A percentile compares a stretch with the other conserved stretches of the same genome.
Evolutionary conservation across 2,888 invertebrate species (phyloP).

Genomic region (Steromphala cineraria): DNA sequence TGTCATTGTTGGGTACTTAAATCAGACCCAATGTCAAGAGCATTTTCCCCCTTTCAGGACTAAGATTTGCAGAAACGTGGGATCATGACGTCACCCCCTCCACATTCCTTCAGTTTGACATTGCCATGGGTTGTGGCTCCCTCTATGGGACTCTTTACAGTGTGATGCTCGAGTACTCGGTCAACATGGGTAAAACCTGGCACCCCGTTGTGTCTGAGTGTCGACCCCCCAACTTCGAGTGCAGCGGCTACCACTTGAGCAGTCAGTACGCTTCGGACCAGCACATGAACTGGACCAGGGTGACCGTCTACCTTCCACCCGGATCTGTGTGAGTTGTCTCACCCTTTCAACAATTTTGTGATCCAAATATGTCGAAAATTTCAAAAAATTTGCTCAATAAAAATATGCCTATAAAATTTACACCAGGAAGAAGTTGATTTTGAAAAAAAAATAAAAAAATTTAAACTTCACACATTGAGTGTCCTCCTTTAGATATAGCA

Average conservation of each 20-base stretch:
- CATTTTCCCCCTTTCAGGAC: slow-evolving; percentile 36
- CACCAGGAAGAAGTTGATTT: no score
- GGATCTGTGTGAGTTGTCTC: slow-evolving; percentile 72
- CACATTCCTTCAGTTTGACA: slow-evolving; percentile 76
- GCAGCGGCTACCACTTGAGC: slow-evolving; percentile 72
- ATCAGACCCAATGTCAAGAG: no score
- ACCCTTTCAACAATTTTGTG: no score
- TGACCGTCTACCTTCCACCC: slow-evolving; percentile 72
- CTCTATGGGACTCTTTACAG: slow-evolving; percentile 66
- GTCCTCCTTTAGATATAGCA: no score
- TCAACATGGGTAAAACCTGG: slow-evolving; percentile 75
- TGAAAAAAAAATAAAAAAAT: no score
- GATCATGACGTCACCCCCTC: slow-evolving; percentile 74
- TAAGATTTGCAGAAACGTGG: slow-evolving; percentile 75
- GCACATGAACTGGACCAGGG: slow-evolving; percentile 73
- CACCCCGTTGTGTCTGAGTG: slow-evolving; percentile 72
- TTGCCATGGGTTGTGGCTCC: slow-evolving; percentile 74
- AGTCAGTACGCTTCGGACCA: slow-evolving; percentile 69
- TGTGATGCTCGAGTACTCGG: slow-evolving; percentile 74
- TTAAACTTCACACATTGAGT: no score
- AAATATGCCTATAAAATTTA: no score
- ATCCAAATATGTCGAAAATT: no score
- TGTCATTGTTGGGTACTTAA: no score
- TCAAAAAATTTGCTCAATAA: no score
- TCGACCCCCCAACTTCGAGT: slow-evolving; percentile 74